These are phyloP conservation scores for Orestias chungarensis DNA, from an alignment of 2,797 vertebrate species.

Conservation along the genomic window DNA sequence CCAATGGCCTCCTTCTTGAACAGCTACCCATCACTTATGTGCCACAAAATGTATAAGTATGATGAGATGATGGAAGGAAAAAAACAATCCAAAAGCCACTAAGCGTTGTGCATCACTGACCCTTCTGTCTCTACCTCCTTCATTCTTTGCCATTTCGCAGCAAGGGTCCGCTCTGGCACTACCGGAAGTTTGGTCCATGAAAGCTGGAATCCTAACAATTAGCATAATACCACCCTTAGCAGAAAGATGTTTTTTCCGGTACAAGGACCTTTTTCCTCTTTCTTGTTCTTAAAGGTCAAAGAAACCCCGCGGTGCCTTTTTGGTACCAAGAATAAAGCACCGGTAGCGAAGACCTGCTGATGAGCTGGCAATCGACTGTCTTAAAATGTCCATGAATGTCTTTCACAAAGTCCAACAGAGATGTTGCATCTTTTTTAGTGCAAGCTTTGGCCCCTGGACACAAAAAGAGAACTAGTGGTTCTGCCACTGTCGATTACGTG, in stretches of 20 bases:
- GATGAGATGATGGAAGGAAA: conserved; percentile 19
- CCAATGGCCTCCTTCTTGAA: conserved; percentile 54
- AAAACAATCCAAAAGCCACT: conserved; percentile 23
- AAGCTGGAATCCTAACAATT: conserved; percentile 55
- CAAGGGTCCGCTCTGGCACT: conserved; percentile 45
- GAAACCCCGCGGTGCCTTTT: conserved; percentile 59
- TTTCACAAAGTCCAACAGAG: conserved; percentile 24
- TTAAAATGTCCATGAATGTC: conserved; percentile 8
- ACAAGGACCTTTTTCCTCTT: conserved; percentile 53
- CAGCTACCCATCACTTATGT: conserved; percentile 50
- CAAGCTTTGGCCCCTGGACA: conserved; percentile 39
- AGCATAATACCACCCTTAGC: conserved; percentile 55
- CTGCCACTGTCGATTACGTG: conserved; percentile 30
- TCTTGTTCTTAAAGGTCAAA: conserved; percentile 40
- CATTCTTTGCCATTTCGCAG: conserved; percentile 44
- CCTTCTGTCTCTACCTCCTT: conserved; percentile 18
- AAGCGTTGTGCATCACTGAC: conserved; percentile 29
- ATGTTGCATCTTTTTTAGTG: conserved; percentile 14
- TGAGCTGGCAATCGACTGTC: conserved; percentile 37
- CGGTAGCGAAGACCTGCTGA: conserved; percentile 32
- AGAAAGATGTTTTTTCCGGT: conserved; percentile 41
- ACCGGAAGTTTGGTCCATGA: conserved; percentile 42
- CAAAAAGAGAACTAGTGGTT: conserved; percentile 26
- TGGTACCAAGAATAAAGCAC: conserved; percentile 38
- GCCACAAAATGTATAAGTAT: conserved; percentile 52